A percentile compares a stretch with the other conserved stretches of the same genome.
Evolutionary conservation across 2,888 invertebrate genomes (phyloP).

Genomic region (Gymnoscelis rufifasciata): DNA sequence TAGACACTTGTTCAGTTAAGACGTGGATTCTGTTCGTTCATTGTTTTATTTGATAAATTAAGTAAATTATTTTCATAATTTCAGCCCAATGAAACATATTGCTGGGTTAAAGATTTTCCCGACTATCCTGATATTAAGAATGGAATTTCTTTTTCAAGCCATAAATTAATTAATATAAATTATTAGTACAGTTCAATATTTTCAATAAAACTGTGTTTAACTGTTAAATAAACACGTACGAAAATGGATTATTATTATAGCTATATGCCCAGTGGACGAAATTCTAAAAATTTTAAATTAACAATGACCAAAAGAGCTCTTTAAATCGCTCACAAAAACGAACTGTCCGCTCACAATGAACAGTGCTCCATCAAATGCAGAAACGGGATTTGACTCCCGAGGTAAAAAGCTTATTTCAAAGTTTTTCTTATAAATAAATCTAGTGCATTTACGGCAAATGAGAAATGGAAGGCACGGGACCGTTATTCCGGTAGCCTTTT

Average conservation of each 20-base stretch:
- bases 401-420: constrained; percentile 31
- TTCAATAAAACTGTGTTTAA: too few species aligned
- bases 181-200: too few species aligned
- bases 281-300: too few species aligned
- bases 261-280: too few species aligned
- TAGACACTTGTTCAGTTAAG: constrained; percentile 31
- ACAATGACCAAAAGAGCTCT: neutral
- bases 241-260: too few species aligned
- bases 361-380: constrained; percentile 31
- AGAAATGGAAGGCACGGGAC: constrained; percentile 8
- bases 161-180: too few species aligned
- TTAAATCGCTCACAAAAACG: constrained; percentile 12
- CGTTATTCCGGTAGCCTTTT: constrained; percentile 27
- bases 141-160: too few species aligned
- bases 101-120: too few species aligned
- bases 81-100: too few species aligned
- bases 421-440: constrained; percentile 46
- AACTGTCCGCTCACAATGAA: constrained; percentile 21
- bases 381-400: constrained; percentile 31
- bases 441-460: constrained; percentile 42
- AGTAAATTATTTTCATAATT: too few species aligned
- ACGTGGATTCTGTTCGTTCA: constrained; percentile 23
- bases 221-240: too few species aligned
- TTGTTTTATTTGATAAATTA: constrained; percentile 20
- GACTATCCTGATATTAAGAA: too few species aligned